Evolutionary conservation across 2,888 invertebrate genomes (phyloP).

Genomic region (Conomelus anceps): DNA sequence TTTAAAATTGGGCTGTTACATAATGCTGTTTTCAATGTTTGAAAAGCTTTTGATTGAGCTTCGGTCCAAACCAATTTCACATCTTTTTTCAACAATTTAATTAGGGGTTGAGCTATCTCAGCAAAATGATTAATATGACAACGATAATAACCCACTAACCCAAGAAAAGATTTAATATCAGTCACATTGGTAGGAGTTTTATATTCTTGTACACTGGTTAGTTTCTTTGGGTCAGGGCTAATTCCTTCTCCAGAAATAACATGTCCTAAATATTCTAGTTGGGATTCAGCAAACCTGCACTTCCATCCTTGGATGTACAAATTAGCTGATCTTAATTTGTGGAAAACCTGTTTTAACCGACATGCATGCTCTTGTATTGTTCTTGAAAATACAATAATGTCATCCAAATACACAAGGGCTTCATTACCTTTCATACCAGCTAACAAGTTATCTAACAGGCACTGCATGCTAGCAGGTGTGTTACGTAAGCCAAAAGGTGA

Average conservation of each 20-base stretch:
- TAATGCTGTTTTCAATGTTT: slow-evolving; percentile 23
- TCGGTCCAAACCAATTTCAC: slow-evolving; percentile 6
- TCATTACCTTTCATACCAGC: background rate
- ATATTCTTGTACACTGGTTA: background rate
- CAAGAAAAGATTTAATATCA: no score
- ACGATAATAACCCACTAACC: no score
- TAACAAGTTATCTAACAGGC: background rate
- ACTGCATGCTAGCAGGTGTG: slow-evolving; percentile 1
- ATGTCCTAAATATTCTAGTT: no score
- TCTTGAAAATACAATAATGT: no score
- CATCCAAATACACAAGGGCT: slow-evolving; percentile 16
- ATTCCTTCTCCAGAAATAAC: background rate
- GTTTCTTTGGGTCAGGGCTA: background rate
- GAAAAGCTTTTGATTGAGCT: slow-evolving; percentile 20
- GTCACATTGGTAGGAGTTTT: background rate
- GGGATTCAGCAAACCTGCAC: background rate
- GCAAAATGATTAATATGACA: slow-evolving; percentile 6
- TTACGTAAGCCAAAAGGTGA: slow-evolving; percentile 6
- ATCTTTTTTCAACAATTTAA: background rate
- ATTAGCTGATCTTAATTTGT: background rate
- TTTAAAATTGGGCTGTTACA: no score
- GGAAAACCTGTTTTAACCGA: background rate
- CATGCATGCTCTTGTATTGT: background rate
- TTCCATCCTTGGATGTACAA: no score
- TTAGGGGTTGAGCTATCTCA: slow-evolving; percentile 16